Conservation (phyloP, 2,113 vertebrate genomes). For the Helogale parvula region DNA sequence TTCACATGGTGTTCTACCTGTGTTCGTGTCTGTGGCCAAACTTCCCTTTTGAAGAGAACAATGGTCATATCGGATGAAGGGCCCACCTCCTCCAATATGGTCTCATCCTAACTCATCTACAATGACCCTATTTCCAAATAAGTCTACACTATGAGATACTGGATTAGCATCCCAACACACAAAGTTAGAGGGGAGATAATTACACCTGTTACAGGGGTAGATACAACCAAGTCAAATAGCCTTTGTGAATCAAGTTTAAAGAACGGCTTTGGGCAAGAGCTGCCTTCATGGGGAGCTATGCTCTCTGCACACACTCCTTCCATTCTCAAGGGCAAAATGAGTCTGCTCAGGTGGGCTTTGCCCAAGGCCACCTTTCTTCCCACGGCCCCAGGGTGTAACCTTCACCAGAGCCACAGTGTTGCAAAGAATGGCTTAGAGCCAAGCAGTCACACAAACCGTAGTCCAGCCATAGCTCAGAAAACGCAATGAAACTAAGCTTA, state of each 20-base stretch:
- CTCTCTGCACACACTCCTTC: not conserved
- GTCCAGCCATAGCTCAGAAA: not conserved
- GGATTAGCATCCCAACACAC: not conserved
- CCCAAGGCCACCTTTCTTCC: not conserved
- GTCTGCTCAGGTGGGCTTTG: not conserved
- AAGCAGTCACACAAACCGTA: not conserved
- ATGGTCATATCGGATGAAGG: not conserved
- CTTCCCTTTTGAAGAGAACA: not conserved
- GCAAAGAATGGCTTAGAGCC: not conserved
- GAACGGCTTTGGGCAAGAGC: not conserved
- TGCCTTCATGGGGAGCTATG: not conserved
- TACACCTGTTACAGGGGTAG: no score
- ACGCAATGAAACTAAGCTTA: not conserved
- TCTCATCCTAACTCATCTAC: not conserved
- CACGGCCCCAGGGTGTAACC: not conserved
- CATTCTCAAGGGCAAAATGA: not conserved
- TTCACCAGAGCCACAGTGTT: not conserved
- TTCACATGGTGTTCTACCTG: fast-evolving
- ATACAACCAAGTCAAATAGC: not conserved
- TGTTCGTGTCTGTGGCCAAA: not conserved
- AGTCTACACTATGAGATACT: not conserved
- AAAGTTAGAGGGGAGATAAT: not conserved
- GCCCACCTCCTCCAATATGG: not conserved
- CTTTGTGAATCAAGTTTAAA: not conserved
- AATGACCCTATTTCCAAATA: not conserved